These are phyloP conservation scores for Sakesphorus luctuosus DNA, from an alignment of 2,113 vertebrate genomes.

Conservation along the genomic window DNA sequence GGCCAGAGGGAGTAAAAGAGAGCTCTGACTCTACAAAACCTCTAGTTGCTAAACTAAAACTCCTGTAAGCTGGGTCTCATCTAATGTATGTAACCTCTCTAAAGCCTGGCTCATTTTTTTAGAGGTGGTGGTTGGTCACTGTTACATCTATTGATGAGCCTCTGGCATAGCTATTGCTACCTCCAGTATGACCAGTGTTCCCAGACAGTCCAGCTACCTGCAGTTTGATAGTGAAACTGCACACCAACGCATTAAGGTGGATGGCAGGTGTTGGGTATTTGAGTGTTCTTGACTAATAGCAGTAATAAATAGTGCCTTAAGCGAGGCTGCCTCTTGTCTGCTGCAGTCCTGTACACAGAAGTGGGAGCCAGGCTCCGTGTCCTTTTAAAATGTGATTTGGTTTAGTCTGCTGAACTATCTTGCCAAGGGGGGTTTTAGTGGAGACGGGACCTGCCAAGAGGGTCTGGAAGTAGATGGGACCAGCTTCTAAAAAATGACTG, in stretches of 20 bases:
- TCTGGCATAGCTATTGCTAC: background rate
- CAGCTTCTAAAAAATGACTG: background rate
- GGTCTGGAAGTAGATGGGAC: no score
- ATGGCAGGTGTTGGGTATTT: background rate
- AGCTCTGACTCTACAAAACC: background rate
- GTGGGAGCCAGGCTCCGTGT: background rate
- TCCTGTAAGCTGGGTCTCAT: background rate
- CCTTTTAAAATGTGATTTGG: accelerated
- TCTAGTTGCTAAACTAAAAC: background rate
- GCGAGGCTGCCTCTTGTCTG: background rate
- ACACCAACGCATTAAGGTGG: accelerated
- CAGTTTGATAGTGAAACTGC: background rate
- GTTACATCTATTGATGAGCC: background rate
- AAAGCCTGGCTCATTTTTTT: background rate
- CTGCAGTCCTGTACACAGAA: background rate
- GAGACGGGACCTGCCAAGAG: background rate
- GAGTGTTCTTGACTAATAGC: background rate
- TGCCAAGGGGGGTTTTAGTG: background rate
- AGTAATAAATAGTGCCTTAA: background rate
- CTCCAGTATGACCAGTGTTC: background rate
- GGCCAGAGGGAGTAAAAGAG: background rate
- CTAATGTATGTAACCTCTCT: background rate
- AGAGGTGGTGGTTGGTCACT: background rate
- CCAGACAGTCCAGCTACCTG: background rate
- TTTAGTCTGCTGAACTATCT: background rate